phyloP scores from a whole-genome alignment of 2,797 vertebrate species.

The Gymnoscopelus braueri region DNA sequence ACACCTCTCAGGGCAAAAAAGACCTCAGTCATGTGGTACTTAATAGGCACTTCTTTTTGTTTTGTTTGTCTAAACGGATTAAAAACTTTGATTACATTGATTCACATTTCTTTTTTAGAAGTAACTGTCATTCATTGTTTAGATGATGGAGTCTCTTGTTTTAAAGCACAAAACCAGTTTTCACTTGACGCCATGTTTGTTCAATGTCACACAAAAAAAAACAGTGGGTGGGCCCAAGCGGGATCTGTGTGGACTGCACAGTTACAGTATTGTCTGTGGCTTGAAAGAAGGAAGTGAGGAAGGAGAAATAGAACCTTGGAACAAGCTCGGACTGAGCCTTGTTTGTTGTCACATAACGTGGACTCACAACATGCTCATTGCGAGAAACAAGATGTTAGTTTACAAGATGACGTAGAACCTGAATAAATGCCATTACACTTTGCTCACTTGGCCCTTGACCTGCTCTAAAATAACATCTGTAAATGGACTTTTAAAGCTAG shows the following conservation, averaged over 20 bases:
- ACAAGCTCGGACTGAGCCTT: not conserved
- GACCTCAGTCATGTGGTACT: slow-evolving; percentile 28
- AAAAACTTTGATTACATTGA: slow-evolving; percentile 14
- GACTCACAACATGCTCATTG: not conserved
- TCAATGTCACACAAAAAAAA: not conserved
- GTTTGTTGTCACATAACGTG: not conserved
- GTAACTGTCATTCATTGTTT: too few species aligned
- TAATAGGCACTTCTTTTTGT: slow-evolving; percentile 64
- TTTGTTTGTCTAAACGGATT: slow-evolving; percentile 34
- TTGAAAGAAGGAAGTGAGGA: not conserved
- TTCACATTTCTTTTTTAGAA: slow-evolving; percentile 11
- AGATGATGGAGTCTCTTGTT: not conserved
- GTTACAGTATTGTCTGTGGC: not conserved
- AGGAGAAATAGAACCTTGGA: not conserved
- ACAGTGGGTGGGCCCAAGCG: not conserved
- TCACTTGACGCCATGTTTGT: not conserved
- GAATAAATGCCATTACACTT: slow-evolving; percentile 4
- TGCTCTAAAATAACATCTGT: not conserved
- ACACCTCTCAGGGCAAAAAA: slow-evolving; percentile 5
- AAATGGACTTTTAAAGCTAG: not conserved
- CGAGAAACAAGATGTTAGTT: not conserved
- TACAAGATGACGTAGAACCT: slow-evolving; percentile 4
- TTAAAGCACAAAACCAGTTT: slow-evolving; percentile 16
- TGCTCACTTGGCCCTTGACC: not conserved
- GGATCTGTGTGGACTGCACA: slow-evolving; percentile 2